Base-by-base conservation (phyloP, 2,888 invertebrate species). In the Melipona beecheii region DNA sequence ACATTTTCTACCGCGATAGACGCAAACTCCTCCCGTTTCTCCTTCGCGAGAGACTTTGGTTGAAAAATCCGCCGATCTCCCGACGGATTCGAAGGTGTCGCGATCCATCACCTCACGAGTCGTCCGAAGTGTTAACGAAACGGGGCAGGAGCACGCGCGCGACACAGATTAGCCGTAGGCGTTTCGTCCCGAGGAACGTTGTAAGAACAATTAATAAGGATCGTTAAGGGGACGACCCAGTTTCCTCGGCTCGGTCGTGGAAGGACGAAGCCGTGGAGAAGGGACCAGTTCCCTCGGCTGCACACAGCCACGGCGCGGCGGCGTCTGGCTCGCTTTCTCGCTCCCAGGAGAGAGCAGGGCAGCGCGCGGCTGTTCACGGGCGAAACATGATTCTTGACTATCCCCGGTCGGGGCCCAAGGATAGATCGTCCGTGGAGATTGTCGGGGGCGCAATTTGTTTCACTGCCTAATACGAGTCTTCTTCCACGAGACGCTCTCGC, bases 341-440 rank as follows among this genome's bases (percentile, higher is more conserved):
- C 56, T 82, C 52, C 64, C 58, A 21, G 21, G 78, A 72, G 60
- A 49, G 83, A 50, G 62, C 43, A 56, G 73, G 62, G 36, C 74
- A 65, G 27, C 64, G 52, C 36, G 81, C 50, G 79, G 24, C 62
- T 24, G 81, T 83, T 88, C 90, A 79, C 87, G 86, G 43, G 91
- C 88, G 89, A 92, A 91, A 92, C 92, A 91, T 91, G 90, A 91
- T 88, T 92, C 91, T 89, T 84, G 87, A 88, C 87, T 91, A 91
- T 92, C 88, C 43, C 89, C 83, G 77, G 19, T 76, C 84, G 87
- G 87, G 43, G 87, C 88, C 86, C 89, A 87, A 90, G 89, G 88
- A 88, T 90, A 92, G 92, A 92, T 92, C 90, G 90, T 87, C 87
- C 91, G 84, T 64, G 86, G 79, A 91, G 92, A 92, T 92, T 90